A percentile compares a stretch with the other conserved stretches of the same genome.
Evolutionary conservation across 1,140 invertebrate species (phyloP).

Genomic region (Caenorhabditis latens): DNA sequence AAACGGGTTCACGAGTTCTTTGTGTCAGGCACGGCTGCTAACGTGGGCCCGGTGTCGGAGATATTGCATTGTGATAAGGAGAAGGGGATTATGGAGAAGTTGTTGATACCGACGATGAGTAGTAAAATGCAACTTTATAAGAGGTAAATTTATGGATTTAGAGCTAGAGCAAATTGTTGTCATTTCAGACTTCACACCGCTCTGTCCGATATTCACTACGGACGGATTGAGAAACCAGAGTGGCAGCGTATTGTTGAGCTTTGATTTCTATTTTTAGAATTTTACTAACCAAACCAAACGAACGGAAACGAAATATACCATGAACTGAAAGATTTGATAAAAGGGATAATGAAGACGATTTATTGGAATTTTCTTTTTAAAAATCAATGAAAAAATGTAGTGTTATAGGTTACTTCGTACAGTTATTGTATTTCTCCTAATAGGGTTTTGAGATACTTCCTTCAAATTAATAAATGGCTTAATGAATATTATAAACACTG

Average conservation of each 20-base stretch:
- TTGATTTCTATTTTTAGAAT: too few relatives aligned
- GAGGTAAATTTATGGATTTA: background rate
- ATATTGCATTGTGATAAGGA: slow-evolving; percentile 68
- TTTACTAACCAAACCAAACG: too few relatives aligned
- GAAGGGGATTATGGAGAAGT: slow-evolving; percentile 67
- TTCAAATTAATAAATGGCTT: too few relatives aligned
- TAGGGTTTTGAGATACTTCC: too few relatives aligned
- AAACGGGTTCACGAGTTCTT: slow-evolving; percentile 83
- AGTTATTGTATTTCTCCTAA: too few relatives aligned
- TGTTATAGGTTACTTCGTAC: too few relatives aligned
- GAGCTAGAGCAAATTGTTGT: background rate
- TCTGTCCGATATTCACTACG: slow-evolving; percentile 77
- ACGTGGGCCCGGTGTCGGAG: slow-evolving; percentile 72
- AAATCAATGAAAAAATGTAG: too few relatives aligned
- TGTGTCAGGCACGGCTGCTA: slow-evolving; percentile 75
- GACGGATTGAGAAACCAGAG: slow-evolving; percentile 68
- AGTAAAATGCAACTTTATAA: slow-evolving; percentile 72
- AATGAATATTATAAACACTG: too few relatives aligned
- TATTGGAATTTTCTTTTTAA: too few relatives aligned
- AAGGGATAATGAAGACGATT: too few relatives aligned
- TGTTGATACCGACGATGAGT: slow-evolving; percentile 74
- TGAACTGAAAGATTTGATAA: too few relatives aligned
- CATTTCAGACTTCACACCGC: slow-evolving; percentile 69
- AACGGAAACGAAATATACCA: too few relatives aligned
- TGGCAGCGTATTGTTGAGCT: slow-evolving; percentile 66